phyloP scores from a whole-genome alignment of 1,140 invertebrate genomes.

The Melanaphis sacchari region DNA sequence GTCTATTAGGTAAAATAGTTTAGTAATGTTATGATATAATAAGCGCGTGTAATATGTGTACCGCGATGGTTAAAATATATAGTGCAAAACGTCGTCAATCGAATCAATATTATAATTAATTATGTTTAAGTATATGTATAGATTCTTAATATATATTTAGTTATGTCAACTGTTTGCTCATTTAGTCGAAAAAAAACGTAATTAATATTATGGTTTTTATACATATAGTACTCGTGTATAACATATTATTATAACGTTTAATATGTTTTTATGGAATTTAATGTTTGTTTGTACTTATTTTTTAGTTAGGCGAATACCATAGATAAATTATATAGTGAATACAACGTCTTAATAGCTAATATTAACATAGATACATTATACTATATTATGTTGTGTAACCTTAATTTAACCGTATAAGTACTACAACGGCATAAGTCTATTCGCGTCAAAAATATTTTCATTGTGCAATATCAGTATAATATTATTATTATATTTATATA shows the following conservation, averaged over 20 bases:
- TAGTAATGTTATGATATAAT: neutral
- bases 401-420: neutral
- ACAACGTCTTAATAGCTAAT: neutral
- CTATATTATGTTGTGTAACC: neutral
- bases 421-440: neutral
- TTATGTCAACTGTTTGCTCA: constrained; percentile 42
- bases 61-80: neutral
- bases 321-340: neutral
- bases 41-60: neutral
- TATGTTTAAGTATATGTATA: constrained; percentile 27
- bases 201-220: neutral
- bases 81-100: constrained; percentile 2
- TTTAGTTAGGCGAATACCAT: neutral
- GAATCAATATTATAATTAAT: neutral
- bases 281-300: constrained; percentile 18
- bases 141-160: neutral
- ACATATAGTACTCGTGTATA: neutral
- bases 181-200: constrained; percentile 37
- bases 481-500: neutral
- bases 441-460: neutral
- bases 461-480: neutral
- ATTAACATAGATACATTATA: neutral
- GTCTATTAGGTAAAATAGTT: neutral
- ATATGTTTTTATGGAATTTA: neutral
- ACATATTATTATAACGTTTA: neutral